Evolutionary conservation across 2,113 vertebrate genomes (phyloP), one percentile per base, ranked within the genome.

Genomic region (Datnioides undecimradiatus): DNA sequence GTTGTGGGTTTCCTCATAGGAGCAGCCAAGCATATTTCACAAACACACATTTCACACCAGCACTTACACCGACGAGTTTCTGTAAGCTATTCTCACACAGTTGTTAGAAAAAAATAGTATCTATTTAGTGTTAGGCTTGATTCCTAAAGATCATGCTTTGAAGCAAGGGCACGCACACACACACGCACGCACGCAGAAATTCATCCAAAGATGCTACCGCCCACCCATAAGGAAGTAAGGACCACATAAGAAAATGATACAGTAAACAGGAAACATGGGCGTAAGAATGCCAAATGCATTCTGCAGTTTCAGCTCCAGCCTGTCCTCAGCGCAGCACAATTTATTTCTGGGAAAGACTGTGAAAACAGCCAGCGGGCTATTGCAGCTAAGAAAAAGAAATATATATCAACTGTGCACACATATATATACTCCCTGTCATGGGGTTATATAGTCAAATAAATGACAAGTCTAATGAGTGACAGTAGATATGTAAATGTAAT

Each of bases 221-320:
- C 79, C 86, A 85, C 68, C 78, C 76, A 72, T 82, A 83, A 82
- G 88, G 87, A 92, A 83, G 86, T 84, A 68, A 88, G 75, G 60
- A 79, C 86, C 83, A 81, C 80, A 87, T 82, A 45, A 88, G 72
- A 88, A 91, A 89, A 92, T 77, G 85, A 89, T 80, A 73, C 63
- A 46, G 90, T 93, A 92, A 95, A 93, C 92, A 94, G 93, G 92
- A 95, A 94, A 88, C 79, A 69, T 88, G 91, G 89, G 90, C 87
- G 86, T 91, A 87, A 91, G 89, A 90, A 83, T 71, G 76, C 90
- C 81, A 88, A 84, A 93, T 87, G 83, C 83, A 69, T 93, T 90
- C 79, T 88, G 87, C 86, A 84, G 78, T 81, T 91, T 88, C 78
- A 88, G 89, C 85, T 90, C 59, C 57, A 78, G 85, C 55, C 83